phyloP scores from a whole-genome alignment of 2,113 vertebrate genomes.

The Penelope pileata region DNA sequence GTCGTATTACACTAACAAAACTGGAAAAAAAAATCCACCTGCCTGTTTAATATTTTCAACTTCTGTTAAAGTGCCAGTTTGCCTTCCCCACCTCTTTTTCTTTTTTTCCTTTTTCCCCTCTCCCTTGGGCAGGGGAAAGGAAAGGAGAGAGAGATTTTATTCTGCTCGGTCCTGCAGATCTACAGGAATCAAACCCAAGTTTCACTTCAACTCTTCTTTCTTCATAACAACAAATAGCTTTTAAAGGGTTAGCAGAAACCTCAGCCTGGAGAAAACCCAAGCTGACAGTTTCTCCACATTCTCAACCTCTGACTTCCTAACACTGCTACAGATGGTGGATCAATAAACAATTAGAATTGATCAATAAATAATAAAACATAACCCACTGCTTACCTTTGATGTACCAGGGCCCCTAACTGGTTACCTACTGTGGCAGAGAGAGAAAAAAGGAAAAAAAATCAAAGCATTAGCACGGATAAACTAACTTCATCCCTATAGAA shows the following conservation, averaged over 20 bases:
- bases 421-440: constrained; percentile 90
- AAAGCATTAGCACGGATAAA: constrained; percentile 84
- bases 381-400: constrained; percentile 97
- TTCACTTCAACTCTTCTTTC: neutral
- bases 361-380: constrained; percentile 91
- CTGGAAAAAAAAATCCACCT: neutral
- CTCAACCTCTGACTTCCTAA: constrained; percentile 81
- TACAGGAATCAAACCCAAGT: constrained; percentile 22
- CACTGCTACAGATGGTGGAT: constrained; percentile 85
- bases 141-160: neutral
- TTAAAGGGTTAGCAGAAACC: constrained; percentile 28
- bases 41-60: neutral
- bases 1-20: neutral
- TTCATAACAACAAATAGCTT: neutral
- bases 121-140: neutral
- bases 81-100: too few relatives aligned
- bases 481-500: constrained; percentile 79
- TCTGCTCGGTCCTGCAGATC: neutral
- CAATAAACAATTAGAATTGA: constrained; percentile 89
- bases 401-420: constrained; percentile 96
- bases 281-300: constrained; percentile 68
- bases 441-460: constrained; percentile 74
- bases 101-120: neutral
- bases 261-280: constrained; percentile 49
- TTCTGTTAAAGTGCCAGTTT: neutral